Base-by-base conservation (phyloP, 2,888 invertebrate genomes). In the Nomada lathburiana region DNA sequence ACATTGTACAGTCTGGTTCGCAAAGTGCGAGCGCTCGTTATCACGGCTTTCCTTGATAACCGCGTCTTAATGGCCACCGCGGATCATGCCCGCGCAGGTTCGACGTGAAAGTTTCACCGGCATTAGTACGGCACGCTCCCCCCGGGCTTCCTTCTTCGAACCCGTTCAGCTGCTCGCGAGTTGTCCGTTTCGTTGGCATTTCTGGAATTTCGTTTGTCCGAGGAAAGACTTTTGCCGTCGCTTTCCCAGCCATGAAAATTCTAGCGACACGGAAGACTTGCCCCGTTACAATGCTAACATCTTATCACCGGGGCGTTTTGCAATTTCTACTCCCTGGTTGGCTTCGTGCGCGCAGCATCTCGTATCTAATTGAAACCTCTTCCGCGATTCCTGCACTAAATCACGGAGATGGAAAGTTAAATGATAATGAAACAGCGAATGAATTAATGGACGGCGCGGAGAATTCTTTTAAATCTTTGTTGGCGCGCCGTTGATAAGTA, bases 41-140 rank as follows among this genome's bases (percentile, higher is more conserved):
- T 76, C 76, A 76, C 70, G 60, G 78, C 47, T 62, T 47, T 36
- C 69, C 70, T 59, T 70, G 76, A 81, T 81, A 69, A 68, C 59
- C 18, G 62, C 29, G 70, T 57, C 76, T 80, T 79, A 74, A 79
- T 70, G 73, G 74, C 52, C 57, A 47, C 50, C 63, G 11, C 63
- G 74, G 74, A 74, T 74, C 74, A 70, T 63, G 36, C 67, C 13
- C 64, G 62, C 44, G n/a, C 60, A 55, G 63, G 44, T 64, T 64
- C 50, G 59, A 64, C 57, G 20, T n/a, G 72, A 67, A 76, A 76
- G 53, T 70, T 75, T 64, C 47, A 26, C 55, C 36, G 55, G 68
- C 57, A 47, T 63, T 57, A 53, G n/a, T 29, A 29, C 57, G 9
- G n/a, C 20, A 13, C 57, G n/a, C 44, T 57, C 29, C 29, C 44